Base-by-base conservation (phyloP, 2,797 vertebrate genomes). In the Chanos chanos region DNA sequence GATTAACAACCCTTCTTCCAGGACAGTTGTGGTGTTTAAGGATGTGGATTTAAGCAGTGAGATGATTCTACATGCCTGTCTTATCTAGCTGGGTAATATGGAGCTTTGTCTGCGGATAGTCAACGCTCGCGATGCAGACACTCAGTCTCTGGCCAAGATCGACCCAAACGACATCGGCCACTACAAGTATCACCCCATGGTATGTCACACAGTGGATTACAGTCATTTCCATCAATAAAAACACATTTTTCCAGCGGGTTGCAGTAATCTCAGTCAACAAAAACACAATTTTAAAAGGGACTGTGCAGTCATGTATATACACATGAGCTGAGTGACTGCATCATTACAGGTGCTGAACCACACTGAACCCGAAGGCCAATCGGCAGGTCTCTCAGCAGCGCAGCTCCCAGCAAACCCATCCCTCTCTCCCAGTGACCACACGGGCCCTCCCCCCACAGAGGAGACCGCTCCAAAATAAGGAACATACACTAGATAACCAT, bases 61-160 rank as follows among this genome's bases (percentile, higher is more conserved):
- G n/a, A n/a, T n/a, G n/a, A n/a, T n/a, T n/a, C n/a, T n/a, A n/a
- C n/a, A n/a, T 31, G 7, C 21, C 24, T 47, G 7, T 56, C 4
- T 51, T 5, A 51, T 4, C 72, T 41, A 92, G 90, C 70, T 80
- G 68, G 85, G 84, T 25, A 81, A 81, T 55, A 77, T 85, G 57
- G 90, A 92, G 79, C 71, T 92, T 68, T 91, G 81, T 51, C 53
- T 90, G 15, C 77, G 89, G n/a, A 37, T 92, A 45, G 79, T 84
- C 15, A 91, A 90, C 5, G 73, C 85, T 7, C 79, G 84, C 75
- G 89, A 93, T 47, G 82, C 70, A 37, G 84, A 78, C 7, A 18
- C 78, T 18, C 89, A 90, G 51, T 74, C 77, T 2, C 48, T 83
- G 64, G 72, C 66, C n/a, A 81, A 77, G 12, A 71, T 85, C 4